Percentiles rank a stretch among this genome's conserved stretches.
These are phyloP conservation scores for Chionis minor DNA, from an alignment of 2,113 vertebrate genomes.

Conservation along the genomic window DNA sequence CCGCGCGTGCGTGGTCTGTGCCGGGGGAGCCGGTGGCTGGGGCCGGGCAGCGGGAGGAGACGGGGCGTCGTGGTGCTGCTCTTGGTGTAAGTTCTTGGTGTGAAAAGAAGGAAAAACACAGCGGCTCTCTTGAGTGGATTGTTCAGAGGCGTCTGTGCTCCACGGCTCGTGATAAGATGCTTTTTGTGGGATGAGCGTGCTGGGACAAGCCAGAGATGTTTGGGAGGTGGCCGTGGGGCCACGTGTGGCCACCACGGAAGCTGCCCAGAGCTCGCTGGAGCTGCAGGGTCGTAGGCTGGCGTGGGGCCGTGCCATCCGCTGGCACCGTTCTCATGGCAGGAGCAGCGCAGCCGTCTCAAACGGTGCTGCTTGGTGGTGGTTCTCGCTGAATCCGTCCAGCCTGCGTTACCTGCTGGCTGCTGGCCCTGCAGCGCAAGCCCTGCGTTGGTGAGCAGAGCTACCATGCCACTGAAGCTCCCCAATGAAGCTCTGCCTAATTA, in stretches of 20 bases:
- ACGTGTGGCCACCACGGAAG: rapidly evolving
- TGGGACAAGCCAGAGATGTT: rapidly evolving
- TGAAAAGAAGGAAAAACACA: neutral
- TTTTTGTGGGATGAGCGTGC: neutral
- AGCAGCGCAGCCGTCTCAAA: rapidly evolving
- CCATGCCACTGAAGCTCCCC: neutral
- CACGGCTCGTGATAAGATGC: neutral
- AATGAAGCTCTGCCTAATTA: slow-evolving; percentile 18
- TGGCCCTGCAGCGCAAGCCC: neutral
- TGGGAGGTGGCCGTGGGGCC: neutral
- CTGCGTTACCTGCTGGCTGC: neutral
- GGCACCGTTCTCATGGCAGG: neutral
- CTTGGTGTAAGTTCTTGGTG: neutral
- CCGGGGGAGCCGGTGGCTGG: neutral
- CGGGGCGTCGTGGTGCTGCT: rapidly evolving
- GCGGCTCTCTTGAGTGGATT: rapidly evolving
- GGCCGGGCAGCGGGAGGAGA: neutral
- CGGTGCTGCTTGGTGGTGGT: neutral
- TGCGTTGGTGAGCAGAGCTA: neutral
- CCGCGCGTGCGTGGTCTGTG: neutral
- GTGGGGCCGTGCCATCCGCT: neutral
- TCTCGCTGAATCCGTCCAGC: neutral
- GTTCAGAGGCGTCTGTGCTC: rapidly evolving
- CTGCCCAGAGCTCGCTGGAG: rapidly evolving
- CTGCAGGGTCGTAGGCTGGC: rapidly evolving